Evolutionary conservation across 2,888 invertebrate species (phyloP).

Genomic region (Parnassius orleans): DNA sequence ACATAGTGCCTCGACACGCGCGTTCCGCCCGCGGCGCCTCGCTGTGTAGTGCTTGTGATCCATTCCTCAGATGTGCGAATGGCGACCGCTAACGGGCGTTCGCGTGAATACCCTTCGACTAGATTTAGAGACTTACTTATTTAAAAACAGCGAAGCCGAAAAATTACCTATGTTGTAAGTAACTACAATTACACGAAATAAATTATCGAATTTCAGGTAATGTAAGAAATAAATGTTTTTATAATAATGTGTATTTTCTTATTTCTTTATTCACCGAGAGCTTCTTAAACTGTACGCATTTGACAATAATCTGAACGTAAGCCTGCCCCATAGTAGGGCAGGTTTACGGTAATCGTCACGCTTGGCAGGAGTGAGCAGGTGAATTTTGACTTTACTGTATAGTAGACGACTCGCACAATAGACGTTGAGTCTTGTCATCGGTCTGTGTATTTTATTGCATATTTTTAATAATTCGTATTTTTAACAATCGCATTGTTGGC

Average conservation of each 20-base stretch:
- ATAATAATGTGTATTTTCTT: constrained; percentile 44
- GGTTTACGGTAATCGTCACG: no score
- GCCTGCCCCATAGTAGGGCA: no score
- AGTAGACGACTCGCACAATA: no score
- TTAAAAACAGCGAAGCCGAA: constrained; percentile 62
- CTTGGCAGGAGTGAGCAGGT: no score
- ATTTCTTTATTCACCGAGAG: constrained; percentile 3
- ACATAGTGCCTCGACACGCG: constrained; percentile 73
- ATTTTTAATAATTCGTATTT: no score
- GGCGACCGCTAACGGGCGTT: constrained; percentile 41
- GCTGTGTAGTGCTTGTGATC: constrained; percentile 41
- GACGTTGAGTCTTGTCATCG: no score
- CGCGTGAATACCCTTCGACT: constrained; percentile 52
- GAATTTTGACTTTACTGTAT: no score
- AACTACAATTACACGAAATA: constrained; percentile 73
- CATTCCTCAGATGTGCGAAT: constrained; percentile 46
- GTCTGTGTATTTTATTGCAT: no score
- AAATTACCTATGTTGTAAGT: constrained; percentile 76
- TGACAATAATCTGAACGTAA: no score
- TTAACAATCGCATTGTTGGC: no score
- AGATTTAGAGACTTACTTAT: constrained; percentile 74
- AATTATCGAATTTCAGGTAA: constrained; percentile 79
- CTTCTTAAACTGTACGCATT: no score
- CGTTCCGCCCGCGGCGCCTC: constrained; percentile 56
- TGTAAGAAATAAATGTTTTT: constrained; percentile 73